These are phyloP conservation scores for Labroides dimidiatus DNA, from an alignment of 2,797 vertebrate genomes.

Conservation along the genomic window DNA sequence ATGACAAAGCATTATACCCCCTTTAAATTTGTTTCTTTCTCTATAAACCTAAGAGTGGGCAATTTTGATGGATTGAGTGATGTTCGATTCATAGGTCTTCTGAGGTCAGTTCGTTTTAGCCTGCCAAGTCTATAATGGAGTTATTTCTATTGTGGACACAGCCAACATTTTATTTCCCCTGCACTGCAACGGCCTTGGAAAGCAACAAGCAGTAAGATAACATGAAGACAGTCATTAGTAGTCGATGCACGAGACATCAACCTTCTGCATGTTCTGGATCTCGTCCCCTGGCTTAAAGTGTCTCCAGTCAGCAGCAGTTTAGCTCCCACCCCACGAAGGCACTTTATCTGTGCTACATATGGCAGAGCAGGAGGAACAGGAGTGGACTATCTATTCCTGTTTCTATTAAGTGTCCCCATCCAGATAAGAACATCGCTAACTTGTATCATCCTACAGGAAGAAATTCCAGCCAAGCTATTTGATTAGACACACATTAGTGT, in stretches of 20 bases:
- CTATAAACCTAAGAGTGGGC: not conserved
- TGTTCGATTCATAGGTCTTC: constrained; percentile 16
- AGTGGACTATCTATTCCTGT: not conserved
- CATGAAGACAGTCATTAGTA: constrained; percentile 35
- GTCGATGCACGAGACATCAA: constrained; percentile 23
- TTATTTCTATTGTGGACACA: constrained; percentile 14
- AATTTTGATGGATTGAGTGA: not conserved
- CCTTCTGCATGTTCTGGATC: constrained; percentile 53
- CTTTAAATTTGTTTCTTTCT: not conserved
- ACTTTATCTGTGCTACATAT: constrained; percentile 38
- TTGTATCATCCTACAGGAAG: constrained; percentile 1
- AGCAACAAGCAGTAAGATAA: constrained; percentile 5
- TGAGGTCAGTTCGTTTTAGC: constrained; percentile 4
- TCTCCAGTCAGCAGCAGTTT: constrained; percentile 45
- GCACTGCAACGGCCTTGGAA: not conserved
- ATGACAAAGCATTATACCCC: no score
- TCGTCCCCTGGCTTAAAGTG: constrained; percentile 46
- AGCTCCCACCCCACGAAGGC: constrained; percentile 40
- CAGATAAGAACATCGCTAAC: constrained; percentile 18
- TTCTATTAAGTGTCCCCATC: constrained; percentile 10
- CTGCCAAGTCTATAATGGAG: constrained; percentile 3
- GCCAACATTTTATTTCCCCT: not conserved
- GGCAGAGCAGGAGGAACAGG: constrained; percentile 18
- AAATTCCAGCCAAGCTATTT: not conserved
- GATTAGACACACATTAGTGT: constrained; percentile 4